Evolutionary conservation across 2,888 invertebrate species (phyloP).

Genomic region (Cyrtodaria siliqua): DNA sequence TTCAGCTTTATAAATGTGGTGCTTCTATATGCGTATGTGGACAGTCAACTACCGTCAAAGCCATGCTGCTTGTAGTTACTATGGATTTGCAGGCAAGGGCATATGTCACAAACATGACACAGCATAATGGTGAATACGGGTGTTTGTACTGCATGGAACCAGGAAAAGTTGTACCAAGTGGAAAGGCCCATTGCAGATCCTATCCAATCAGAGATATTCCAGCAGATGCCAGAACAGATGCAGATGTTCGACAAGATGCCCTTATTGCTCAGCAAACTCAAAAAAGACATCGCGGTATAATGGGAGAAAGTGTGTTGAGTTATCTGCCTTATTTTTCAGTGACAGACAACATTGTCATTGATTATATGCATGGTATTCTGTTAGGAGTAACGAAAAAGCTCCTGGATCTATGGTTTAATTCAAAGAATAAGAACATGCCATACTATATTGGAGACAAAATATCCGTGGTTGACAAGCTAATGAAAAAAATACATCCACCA

Average conservation of each 20-base stretch:
- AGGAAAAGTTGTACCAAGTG: constrained; percentile 16
- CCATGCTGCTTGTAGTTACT: constrained; percentile 32
- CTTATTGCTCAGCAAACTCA: constrained; percentile 4
- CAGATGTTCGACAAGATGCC: constrained; percentile 3
- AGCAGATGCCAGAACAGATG: constrained; percentile 12
- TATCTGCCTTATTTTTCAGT: constrained; percentile 46
- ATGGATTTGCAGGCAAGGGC: constrained; percentile 56
- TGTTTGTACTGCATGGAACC: constrained; percentile 27
- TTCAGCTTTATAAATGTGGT: constrained; percentile 13
- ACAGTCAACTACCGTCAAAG: constrained; percentile 17
- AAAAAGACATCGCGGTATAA: constrained; percentile 20
- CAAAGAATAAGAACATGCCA: constrained; percentile 5
- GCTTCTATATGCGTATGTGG: not conserved
- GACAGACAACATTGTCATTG: constrained; percentile 32
- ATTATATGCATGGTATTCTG: constrained; percentile 49
- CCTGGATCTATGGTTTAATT: constrained; percentile 38
- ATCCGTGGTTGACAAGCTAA: constrained; percentile 21
- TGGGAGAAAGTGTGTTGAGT: constrained; percentile 30
- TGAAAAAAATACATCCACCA: constrained; percentile 32
- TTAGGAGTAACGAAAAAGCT: constrained; percentile 46
- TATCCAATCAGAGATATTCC: not conserved
- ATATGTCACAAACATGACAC: constrained; percentile 43
- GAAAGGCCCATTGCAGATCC: constrained; percentile 29
- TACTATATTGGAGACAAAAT: constrained; percentile 11
- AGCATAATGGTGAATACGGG: constrained; percentile 50